Evolutionary conservation across 2,113 vertebrate genomes (phyloP), one percentile per base, ranked within the genome.

Genomic region (Etheostoma cragini): DNA sequence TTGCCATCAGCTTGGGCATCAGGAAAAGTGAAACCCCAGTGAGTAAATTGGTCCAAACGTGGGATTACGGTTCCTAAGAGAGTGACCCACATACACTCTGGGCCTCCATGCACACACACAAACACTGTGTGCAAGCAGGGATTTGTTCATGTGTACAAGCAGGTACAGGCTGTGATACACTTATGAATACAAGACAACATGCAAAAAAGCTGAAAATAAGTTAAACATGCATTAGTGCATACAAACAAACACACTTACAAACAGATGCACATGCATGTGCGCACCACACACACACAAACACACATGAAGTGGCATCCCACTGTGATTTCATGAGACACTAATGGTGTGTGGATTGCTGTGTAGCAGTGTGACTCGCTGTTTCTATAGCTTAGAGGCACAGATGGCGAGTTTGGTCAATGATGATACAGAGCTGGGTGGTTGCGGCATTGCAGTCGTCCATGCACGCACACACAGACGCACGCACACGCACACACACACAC

Each of bases 1-100:
- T 96, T 96, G 94, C 95, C 94, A 95, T 94, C 95, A 96, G 86
- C 87, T 91, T 81, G 88, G 76, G 90, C 87, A 87, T 94, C 90
- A 93, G 92, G 90, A 93, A 94, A 86, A 92, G 88, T 84, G 72
- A 90, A 91, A 93, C 87, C 90, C 87, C 83, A 78, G 83, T 45
- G 90, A 91, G 88, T 91, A 88, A 92, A 72, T 91, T 88, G 65
- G 91, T 83, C 74, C 85, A 87, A 92, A 83, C 84, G 60, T 62
- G 64, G 87, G 86, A 92, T 91, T 91, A 82, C 76, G 72, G 84
- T n/a, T 85, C 81, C 88, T 85, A 26, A 76, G 87, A 87, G 85
- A 85, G 84, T 88, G 85, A 86, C 87, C 90, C 88, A 92, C 58
- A 88, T 88, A 83, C 80, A 86, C 72, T 1, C 26, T 50, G 75